These are phyloP conservation scores for Agapornis roseicollis DNA, from an alignment of 2,113 vertebrate genomes.

Conservation along the genomic window DNA sequence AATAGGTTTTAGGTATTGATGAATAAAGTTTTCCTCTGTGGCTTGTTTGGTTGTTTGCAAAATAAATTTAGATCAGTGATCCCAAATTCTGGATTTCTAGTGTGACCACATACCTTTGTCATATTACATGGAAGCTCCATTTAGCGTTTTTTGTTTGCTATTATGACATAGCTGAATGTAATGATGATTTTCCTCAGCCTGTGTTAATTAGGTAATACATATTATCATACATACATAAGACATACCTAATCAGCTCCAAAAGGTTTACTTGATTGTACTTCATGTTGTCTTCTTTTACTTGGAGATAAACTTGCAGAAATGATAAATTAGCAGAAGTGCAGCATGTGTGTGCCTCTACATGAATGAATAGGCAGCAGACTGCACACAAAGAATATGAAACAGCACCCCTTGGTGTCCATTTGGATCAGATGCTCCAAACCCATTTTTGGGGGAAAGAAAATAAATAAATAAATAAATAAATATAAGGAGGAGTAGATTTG, in stretches of 20 bases:
- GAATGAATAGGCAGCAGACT: rapidly evolving
- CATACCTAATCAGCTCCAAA: not conserved
- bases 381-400: not conserved
- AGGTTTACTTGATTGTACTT: conserved; percentile 33
- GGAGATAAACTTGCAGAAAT: not conserved
- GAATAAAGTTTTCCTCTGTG: not conserved
- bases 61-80: not conserved
- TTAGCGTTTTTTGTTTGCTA: not conserved
- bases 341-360: rapidly evolving
- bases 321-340: not conserved
- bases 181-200: conserved; percentile 29
- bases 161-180: conserved; percentile 2
- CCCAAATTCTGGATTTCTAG: not conserved
- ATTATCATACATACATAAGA: not conserved
- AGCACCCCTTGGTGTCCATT: conserved; percentile 49
- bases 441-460: not conserved
- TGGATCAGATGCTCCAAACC: not conserved
- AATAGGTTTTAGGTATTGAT: not conserved
- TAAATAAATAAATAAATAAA: not conserved
- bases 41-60: not conserved
- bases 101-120: not conserved
- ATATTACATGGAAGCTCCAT: rapidly evolving
- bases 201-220: conserved; percentile 19
- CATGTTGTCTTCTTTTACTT: not conserved
- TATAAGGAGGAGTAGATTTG: not conserved